Evolutionary conservation across 2,888 invertebrate species (phyloP).

Genomic region (Lysandra coridon): DNA sequence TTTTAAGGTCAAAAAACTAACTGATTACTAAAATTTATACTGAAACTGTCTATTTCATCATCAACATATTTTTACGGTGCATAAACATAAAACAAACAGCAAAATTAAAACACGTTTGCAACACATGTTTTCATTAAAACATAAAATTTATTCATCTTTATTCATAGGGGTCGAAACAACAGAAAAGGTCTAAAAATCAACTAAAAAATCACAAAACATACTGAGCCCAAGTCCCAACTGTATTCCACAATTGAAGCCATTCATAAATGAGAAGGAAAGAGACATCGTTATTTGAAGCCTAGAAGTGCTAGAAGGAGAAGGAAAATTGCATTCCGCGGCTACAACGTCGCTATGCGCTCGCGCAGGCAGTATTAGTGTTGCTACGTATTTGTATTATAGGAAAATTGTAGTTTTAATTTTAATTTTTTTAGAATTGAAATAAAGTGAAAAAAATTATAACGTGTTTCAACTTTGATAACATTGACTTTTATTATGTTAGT

Average conservation of each 20-base stretch:
- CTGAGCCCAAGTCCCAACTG: slow-evolving; percentile 62
- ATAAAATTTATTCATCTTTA: slow-evolving; percentile 1
- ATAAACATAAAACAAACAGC: not conserved
- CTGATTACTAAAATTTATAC: not conserved
- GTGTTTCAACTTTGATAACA: not conserved
- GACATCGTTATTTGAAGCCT: slow-evolving; percentile 60
- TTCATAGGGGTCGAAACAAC: slow-evolving; percentile 38
- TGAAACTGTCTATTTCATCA: not conserved
- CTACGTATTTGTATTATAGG: not conserved
- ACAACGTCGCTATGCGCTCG: slow-evolving; percentile 49
- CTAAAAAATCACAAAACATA: slow-evolving; percentile 44
- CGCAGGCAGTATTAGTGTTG: slow-evolving; percentile 44
- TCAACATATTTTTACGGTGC: not conserved
- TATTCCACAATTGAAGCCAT: slow-evolving; percentile 62
- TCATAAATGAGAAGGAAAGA: slow-evolving; percentile 68
- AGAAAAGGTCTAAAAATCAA: slow-evolving; percentile 52
- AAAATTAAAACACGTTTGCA: not conserved
- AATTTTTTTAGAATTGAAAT: not conserved
- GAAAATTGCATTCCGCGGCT: slow-evolving; percentile 73
- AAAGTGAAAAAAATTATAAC: not conserved
- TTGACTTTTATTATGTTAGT: not conserved
- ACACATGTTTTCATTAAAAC: slow-evolving; percentile 20
- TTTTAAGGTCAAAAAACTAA: not conserved
- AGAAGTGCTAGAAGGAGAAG: slow-evolving; percentile 67
- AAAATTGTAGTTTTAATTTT: not conserved